These are phyloP conservation scores for Cataglyphis altisquamis DNA, from an alignment of 2,888 invertebrate species.

Conservation along the genomic window DNA sequence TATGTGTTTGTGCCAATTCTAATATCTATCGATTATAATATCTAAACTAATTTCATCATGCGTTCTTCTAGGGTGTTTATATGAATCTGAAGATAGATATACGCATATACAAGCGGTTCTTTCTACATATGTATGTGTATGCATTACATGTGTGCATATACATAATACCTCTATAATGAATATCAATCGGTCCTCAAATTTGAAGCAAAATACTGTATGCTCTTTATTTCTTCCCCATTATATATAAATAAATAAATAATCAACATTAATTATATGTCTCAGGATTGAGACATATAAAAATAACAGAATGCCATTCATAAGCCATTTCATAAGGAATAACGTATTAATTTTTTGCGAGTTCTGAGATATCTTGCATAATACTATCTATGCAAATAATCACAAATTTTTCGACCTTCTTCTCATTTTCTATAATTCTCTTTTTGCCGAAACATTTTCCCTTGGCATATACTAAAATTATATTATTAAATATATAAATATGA, in stretches of 20 bases:
- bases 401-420: neutral
- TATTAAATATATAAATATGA: neutral
- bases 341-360: neutral
- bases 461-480: neutral
- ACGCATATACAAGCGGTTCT: constrained; percentile 1
- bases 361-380: neutral
- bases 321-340: neutral
- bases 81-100: neutral
- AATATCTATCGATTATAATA: constrained; percentile 15
- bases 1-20: constrained; percentile 3
- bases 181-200: constrained; percentile 4
- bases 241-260: constrained; percentile 29
- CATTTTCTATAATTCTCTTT: neutral
- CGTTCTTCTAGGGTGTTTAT: constrained; percentile 14
- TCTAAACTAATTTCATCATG: constrained; percentile 29
- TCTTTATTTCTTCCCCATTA: neutral
- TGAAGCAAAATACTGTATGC: neutral
- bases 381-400: neutral
- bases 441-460: neutral
- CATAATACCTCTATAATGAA: neutral
- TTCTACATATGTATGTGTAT: neutral
- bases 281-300: neutral
- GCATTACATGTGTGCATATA: neutral
- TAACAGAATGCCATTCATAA: neutral
- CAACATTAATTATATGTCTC: constrained; percentile 4